Conservation (phyloP, 1,140 invertebrate species). For the Lamellibrachia luymesi region DNA sequence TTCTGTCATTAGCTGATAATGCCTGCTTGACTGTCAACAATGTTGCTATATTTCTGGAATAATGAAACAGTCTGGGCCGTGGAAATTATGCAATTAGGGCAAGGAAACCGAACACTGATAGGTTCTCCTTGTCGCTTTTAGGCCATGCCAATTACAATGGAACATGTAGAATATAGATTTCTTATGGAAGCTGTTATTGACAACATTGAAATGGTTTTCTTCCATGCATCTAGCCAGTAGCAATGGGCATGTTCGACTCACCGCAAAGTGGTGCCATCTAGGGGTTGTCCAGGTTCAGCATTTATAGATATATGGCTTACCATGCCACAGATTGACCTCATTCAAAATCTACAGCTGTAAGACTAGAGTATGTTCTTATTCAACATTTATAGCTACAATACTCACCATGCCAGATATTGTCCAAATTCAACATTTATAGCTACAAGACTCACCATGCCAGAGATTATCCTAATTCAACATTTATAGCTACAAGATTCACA, state of each 20-base stretch:
- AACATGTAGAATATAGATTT: not conserved
- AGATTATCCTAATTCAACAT: not conserved
- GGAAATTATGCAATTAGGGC: not conserved
- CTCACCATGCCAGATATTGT: not conserved
- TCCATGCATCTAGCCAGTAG: not conserved
- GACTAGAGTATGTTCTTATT: not conserved
- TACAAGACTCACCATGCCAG: not conserved
- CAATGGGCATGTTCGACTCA: not conserved
- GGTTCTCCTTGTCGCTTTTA: not conserved
- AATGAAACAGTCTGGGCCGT: not conserved
- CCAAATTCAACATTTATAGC: not conserved
- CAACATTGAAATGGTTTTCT: not conserved
- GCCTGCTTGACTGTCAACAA: not conserved
- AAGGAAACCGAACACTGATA: not conserved
- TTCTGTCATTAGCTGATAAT: not conserved
- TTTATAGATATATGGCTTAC: no score
- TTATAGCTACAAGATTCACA: conserved; percentile 48
- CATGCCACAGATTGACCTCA: no score
- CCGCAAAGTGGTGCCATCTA: not conserved
- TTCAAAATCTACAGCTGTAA: no score
- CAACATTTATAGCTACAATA: not conserved
- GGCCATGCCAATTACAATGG: not conserved
- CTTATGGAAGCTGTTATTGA: not conserved
- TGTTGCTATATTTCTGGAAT: not conserved
- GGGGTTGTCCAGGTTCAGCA: not conserved